Base-by-base conservation (phyloP, 2,113 vertebrate genomes). In the Pithys albifrons region DNA sequence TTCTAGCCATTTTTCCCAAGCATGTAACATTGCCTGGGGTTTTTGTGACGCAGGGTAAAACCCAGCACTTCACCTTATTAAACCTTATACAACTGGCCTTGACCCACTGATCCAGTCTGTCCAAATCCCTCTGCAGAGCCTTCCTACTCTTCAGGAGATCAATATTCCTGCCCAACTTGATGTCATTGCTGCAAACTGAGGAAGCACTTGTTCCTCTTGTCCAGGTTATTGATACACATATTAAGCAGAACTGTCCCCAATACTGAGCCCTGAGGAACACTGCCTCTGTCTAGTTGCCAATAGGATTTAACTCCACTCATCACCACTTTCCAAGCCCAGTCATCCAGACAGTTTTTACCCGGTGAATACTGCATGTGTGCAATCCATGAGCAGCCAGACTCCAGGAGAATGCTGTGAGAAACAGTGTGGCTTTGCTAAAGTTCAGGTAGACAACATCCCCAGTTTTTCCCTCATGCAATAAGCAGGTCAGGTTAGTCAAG, bases 131-230 rank as follows among this genome's bases (percentile, higher is more conserved):
- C 55, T 35, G 19, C 4, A 35, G 25, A 19, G 14, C 37, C 18
- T n/a, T 52, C 9, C 10, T 72, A 25, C 16, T 8, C 13, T 54
- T 24, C 10, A 14, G 22, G 6, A 57, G 52, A 39, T 39, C 22
- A 49, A 24, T 7, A 23, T 9, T 14, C 5, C 14, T 2, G 1
- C 15, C 29, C 14, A 59, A 14, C 19, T 51, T 70, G 23, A 8
- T 61, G 19, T 51, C 3, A 1, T 59, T 35, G 35, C 80, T 37
- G 12, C 37, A 72, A 20, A 45, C 37, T 61, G 37, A 71, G 9
- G 35, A 9, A 28, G 14, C 55, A 35, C 14, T 35, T 1, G 0
- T 19, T 19, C 4, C 12, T 17, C 20, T 83, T 1, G 0, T 54
- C 31, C 37, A 54, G 48, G 9, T 54, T 25, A 20, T 16, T 20